These are phyloP conservation scores for Henricia sp. DNA, from an alignment of 53 echinoderm and acorn worm species.

Conservation along the genomic window DNA sequence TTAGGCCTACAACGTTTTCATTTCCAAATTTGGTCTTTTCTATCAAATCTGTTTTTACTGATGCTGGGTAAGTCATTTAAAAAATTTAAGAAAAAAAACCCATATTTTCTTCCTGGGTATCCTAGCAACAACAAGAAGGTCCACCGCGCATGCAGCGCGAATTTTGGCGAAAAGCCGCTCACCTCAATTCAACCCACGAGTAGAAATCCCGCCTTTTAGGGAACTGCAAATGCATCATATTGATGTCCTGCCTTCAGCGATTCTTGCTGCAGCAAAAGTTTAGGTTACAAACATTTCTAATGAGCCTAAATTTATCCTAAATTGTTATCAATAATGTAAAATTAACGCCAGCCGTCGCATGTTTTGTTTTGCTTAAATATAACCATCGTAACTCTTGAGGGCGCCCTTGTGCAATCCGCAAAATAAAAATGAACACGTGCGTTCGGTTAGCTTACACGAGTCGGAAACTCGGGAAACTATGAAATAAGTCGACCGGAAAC, in stretches of 20 bases:
- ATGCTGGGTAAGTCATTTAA: too few species aligned
- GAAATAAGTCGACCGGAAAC: too few species aligned
- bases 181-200: constrained; percentile 96
- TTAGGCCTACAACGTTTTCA: too few species aligned
- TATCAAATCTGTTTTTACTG: too few species aligned
- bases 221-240: constrained; percentile 90
- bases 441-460: not conserved
- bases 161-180: constrained; percentile 48
- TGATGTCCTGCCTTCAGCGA: constrained; percentile 7
- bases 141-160: too few species aligned
- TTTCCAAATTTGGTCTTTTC: too few species aligned
- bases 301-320: not conserved
- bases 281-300: constrained; percentile 42
- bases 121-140: too few species aligned
- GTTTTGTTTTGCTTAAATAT: too few species aligned
- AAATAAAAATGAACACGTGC: not conserved
- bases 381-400: constrained; percentile 30
- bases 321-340: not conserved
- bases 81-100: too few species aligned
- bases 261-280: not conserved
- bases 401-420: too few species aligned
- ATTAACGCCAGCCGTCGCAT: not conserved
- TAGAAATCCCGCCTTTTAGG: constrained; percentile 78
- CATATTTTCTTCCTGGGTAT: too few species aligned
- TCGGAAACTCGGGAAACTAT: too few species aligned